A percentile compares a stretch with the other conserved stretches of the same genome.
phyloP scores from a whole-genome alignment of 1,140 invertebrate genomes.

The Araneus ventricosus region DNA sequence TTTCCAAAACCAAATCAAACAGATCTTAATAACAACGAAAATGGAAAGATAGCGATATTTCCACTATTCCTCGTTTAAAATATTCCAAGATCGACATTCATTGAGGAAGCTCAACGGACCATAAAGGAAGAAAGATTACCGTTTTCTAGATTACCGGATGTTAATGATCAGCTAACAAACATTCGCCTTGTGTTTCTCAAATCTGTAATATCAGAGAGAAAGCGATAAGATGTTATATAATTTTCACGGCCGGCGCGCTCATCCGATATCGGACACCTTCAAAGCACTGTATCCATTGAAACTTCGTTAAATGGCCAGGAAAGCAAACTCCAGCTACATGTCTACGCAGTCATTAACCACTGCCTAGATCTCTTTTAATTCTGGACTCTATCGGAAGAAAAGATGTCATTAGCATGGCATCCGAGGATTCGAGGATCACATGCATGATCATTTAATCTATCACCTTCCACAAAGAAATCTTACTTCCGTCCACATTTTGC shows the following conservation, averaged over 20 bases:
- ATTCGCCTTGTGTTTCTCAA: neutral
- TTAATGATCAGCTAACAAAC: neutral
- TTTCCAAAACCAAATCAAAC: too few relatives aligned
- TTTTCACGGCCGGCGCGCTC: neutral
- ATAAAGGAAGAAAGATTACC: neutral
- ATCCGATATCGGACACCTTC: neutral
- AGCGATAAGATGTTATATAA: constrained; percentile 15
- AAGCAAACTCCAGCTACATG: neutral
- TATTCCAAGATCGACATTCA: neutral
- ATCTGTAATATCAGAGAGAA: neutral
- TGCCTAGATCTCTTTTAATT: neutral
- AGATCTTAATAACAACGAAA: too few relatives aligned
- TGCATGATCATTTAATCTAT: neutral
- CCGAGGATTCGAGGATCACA: neutral
- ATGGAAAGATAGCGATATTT: too few relatives aligned
- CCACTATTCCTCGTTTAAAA: too few relatives aligned
- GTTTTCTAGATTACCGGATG: neutral
- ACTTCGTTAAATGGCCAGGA: constrained; percentile 14
- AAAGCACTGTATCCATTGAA: neutral
- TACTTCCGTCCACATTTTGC: neutral
- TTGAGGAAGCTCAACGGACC: neutral
- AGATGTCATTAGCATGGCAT: neutral
- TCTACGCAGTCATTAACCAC: neutral
- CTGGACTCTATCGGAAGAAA: neutral
- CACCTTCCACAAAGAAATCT: neutral